Conservation (phyloP, 2,113 vertebrate species). For the Tiliqua scincoides region DNA sequence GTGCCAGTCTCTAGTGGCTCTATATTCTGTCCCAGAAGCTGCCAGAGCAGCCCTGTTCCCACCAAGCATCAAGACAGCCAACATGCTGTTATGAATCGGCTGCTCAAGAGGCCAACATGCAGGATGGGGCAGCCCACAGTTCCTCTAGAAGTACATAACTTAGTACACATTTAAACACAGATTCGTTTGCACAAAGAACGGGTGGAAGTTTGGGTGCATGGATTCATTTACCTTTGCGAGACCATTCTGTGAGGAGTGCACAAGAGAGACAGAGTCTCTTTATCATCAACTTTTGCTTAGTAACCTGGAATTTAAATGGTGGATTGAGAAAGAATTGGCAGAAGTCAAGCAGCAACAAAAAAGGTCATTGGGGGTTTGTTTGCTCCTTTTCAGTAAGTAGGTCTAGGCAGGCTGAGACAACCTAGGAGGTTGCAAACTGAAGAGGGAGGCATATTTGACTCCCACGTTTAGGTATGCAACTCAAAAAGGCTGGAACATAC, state of each 20-base stretch:
- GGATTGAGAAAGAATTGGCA: constrained; percentile 62
- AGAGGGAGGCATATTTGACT: not conserved
- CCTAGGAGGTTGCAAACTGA: not conserved
- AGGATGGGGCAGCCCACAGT: not conserved
- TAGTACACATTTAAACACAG: constrained; percentile 40
- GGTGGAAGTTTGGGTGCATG: constrained; percentile 32
- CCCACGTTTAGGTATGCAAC: not conserved
- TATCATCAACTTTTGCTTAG: constrained; percentile 65
- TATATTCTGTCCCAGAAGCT: not conserved
- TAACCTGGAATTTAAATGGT: constrained; percentile 67
- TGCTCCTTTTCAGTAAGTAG: not conserved
- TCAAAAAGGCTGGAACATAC: not conserved
- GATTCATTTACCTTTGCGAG: constrained; percentile 58
- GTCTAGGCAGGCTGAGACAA: not conserved
- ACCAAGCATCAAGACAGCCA: not conserved
- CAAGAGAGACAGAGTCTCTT: constrained; percentile 63
- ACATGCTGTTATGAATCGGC: not conserved
- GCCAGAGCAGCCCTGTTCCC: constrained; percentile 6
- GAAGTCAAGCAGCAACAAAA: constrained; percentile 52
- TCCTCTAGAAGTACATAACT: constrained; percentile 4
- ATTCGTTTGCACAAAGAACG: constrained; percentile 34
- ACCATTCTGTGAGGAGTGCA: constrained; percentile 39
- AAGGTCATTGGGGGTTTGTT: constrained; percentile 14
- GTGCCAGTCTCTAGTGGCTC: constrained; percentile 1
- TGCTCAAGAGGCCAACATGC: constrained; percentile 38